Evolutionary conservation across 2,113 vertebrate genomes (phyloP), one percentile per base, ranked within the genome.

Genomic region (Pelmatolapia mariae): DNA sequence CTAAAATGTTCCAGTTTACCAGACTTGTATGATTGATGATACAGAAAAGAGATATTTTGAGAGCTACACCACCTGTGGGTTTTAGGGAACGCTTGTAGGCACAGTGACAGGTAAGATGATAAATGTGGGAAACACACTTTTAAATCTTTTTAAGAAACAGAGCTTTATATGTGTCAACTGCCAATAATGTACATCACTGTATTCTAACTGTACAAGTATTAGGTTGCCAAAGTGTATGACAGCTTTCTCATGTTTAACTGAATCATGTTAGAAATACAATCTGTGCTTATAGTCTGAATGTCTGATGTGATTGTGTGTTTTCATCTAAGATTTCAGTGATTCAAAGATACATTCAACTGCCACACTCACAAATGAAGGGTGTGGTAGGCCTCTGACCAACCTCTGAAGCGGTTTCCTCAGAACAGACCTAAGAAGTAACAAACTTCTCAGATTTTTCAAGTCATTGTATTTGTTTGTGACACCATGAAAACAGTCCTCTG

Each of bases 291-390:
- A 56, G 53, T 56, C 10, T 24, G 50, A 53, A 53, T n/a, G 3
- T n/a, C 1, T 53, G n/a, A 24, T 13, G 0, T 56, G 53, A 56
- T 12, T 24, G 6, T 24, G 6, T 12, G n/a, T 12, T 56, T 56
- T 56, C 53, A 56, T 56, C 6, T 56, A 56, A 13, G 0, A 13
- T 56, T 56, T 24, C 10, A 56, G 10, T 7, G 53, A 56, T 56
- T 24, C n/a, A 56, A 56, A 1, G 53, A 56, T 0, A 0, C n/a
- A 56, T 54, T 7, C 0, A 56, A 24, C 53, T 56, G 53, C n/a
- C 53, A 56, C n/a, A 56, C n/a, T 56, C 53, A 56, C n/a, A 56
- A 56, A 12, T 56, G 53, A 24, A 7, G n/a, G n/a, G 53, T 24
- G 53, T 56, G n/a, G n/a, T 4, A 12, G 52, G n/a, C 10, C 53